Conservation (phyloP, 2,888 invertebrate genomes). For the Amiota mariae region DNA sequence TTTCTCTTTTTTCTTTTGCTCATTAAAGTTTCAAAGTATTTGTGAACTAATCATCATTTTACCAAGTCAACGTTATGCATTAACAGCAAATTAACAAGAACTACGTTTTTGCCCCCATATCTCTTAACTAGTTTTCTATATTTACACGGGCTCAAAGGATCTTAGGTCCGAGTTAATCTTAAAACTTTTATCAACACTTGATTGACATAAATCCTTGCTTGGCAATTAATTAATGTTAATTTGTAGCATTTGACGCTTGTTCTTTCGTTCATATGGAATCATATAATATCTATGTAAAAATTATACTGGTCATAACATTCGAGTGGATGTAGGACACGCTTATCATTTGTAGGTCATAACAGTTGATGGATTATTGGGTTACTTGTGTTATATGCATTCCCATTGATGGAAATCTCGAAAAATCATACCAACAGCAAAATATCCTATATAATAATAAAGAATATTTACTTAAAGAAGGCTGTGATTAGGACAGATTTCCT, state of each 20-base stretch:
- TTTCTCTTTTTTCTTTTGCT: too few relatives aligned
- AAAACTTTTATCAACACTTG: constrained; percentile 12
- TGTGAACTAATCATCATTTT: constrained; percentile 17
- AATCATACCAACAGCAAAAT: constrained; percentile 3
- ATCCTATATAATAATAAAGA: background rate
- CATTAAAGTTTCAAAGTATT: background rate
- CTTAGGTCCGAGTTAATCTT: background rate
- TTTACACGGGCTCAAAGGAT: background rate
- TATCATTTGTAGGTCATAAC: background rate
- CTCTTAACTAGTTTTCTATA: too few relatives aligned
- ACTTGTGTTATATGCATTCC: background rate
- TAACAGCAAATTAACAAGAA: constrained; percentile 10
- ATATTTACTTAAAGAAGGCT: background rate
- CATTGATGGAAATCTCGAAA: background rate
- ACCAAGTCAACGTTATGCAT: background rate
- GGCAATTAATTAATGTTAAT: constrained; percentile 19
- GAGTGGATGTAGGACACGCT: too few relatives aligned
- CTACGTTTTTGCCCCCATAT: too few relatives aligned
- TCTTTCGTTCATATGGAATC: too few relatives aligned
- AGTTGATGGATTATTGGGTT: constrained; percentile 3
- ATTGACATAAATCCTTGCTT: constrained; percentile 14
- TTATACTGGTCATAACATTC: too few relatives aligned
- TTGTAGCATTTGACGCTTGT: background rate
- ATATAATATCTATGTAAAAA: too few relatives aligned
- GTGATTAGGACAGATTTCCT: too few relatives aligned